A percentile compares a stretch with the other conserved stretches of the same genome.
These are phyloP conservation scores for Lasioglossum lativentre DNA, from an alignment of 2,888 invertebrate species.

Conservation along the genomic window DNA sequence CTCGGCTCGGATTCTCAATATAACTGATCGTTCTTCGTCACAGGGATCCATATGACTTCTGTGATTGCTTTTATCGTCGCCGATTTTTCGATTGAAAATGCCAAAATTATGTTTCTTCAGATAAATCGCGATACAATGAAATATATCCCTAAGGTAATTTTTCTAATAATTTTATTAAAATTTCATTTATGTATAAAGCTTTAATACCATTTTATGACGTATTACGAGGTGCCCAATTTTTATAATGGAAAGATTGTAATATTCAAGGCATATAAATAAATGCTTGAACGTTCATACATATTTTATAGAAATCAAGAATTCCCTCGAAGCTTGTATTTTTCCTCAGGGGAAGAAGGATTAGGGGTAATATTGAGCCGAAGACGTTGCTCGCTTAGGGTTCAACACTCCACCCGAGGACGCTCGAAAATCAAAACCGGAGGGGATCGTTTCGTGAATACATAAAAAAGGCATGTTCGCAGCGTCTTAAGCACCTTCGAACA, in stretches of 20 bases:
- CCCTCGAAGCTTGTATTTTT: conserved; percentile 18
- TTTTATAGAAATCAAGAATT: not conserved
- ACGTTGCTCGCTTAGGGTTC: conserved; percentile 65
- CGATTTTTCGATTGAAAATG: not conserved
- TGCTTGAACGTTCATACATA: not conserved
- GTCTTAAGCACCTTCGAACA: not conserved
- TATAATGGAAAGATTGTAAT: not conserved
- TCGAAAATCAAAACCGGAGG: conserved; percentile 61
- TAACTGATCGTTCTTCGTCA: conserved; percentile 43
- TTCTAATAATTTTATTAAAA: too few species aligned
- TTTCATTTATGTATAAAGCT: too few species aligned
- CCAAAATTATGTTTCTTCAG: not conserved
- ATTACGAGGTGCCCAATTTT: not conserved
- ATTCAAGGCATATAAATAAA: not conserved
- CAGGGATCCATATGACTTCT: not conserved
- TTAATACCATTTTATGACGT: not conserved
- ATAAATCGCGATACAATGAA: not conserved
- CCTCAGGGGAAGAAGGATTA: conserved; percentile 31
- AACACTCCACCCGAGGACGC: conserved; percentile 57
- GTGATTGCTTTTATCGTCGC: not conserved
- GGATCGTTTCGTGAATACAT: conserved; percentile 23
- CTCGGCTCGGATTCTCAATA: conserved; percentile 35
- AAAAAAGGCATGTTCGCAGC: not conserved
- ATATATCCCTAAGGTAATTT: too few species aligned
- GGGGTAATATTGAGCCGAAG: conserved; percentile 54